Evolutionary conservation across 2,113 vertebrate species (phyloP).

Genomic region (Seriola dumerili): DNA sequence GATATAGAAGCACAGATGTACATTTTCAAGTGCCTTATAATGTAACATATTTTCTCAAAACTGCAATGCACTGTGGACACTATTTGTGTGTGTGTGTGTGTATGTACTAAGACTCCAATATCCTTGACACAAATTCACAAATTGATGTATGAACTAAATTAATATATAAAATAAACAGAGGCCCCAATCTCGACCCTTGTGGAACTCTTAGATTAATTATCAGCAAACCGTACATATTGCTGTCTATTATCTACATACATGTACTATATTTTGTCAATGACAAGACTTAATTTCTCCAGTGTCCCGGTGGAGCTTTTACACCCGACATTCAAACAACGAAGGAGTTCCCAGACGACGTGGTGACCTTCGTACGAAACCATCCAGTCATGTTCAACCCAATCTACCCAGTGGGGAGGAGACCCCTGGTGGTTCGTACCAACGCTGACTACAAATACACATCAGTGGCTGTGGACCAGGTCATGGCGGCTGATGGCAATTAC

Average conservation of each 20-base stretch:
- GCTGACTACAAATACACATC: slow-evolving; percentile 95
- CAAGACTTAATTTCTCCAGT: slow-evolving; percentile 79
- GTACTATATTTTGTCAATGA: background rate
- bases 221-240: background rate
- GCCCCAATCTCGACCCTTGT: background rate
- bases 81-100: no score
- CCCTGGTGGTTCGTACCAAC: slow-evolving; percentile 93
- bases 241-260: background rate
- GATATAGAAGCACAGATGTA: no score
- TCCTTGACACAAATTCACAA: no score
- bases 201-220: background rate
- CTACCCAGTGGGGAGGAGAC: slow-evolving; percentile 92
- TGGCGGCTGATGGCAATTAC: slow-evolving; percentile 93
- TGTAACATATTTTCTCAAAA: no score
- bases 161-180: background rate
- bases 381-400: slow-evolving; percentile 97
- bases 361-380: slow-evolving; percentile 96
- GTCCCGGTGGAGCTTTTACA: slow-evolving; percentile 97
- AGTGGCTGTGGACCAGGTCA: slow-evolving; percentile 94
- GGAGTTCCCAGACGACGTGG: slow-evolving; percentile 97
- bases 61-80: no score
- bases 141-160: no score
- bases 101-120: no score
- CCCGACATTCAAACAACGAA: slow-evolving; percentile 94
- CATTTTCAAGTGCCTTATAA: no score